A percentile compares a stretch with the other conserved stretches of the same genome.
Conservation (phyloP, 2,113 vertebrate species). For the Loxodonta africana region DNA sequence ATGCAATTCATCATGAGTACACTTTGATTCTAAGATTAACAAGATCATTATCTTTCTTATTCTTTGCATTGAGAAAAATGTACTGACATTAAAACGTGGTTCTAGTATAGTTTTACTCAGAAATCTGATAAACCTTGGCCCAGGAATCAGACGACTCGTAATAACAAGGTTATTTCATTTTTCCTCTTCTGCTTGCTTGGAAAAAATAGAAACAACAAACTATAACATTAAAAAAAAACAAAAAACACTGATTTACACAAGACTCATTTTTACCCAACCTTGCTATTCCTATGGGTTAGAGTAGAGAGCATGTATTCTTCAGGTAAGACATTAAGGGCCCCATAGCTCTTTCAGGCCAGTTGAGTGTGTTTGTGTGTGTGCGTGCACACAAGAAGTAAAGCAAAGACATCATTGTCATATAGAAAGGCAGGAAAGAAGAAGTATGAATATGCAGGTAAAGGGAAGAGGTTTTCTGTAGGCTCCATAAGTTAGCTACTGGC, state of each 20-base stretch:
- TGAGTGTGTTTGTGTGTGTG: accelerated
- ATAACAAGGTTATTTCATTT: constrained; percentile 74
- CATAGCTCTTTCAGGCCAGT: not conserved
- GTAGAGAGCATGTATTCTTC: not conserved
- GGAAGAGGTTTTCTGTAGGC: not conserved
- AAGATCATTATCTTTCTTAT: constrained; percentile 86
- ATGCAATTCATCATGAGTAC: constrained; percentile 79
- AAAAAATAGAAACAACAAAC: constrained; percentile 63
- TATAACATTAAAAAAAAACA: not conserved
- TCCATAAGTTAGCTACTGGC: not conserved
- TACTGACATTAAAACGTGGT: constrained; percentile 84
- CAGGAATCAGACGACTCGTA: constrained; percentile 76
- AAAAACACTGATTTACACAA: not conserved
- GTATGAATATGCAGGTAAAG: not conserved
- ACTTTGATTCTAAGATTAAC: constrained; percentile 73
- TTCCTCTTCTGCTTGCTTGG: constrained; percentile 66
- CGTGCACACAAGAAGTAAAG: not conserved
- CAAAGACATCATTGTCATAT: not conserved
- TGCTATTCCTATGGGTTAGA: not conserved
- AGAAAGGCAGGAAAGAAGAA: not conserved
- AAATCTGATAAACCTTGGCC: constrained; percentile 89
- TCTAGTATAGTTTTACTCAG: constrained; percentile 82
- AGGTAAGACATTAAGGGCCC: not conserved
- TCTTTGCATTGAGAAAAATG: constrained; percentile 80
- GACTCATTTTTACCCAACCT: not conserved